phyloP scores from a whole-genome alignment of 2,113 vertebrate species.

The Sprattus sprattus region DNA sequence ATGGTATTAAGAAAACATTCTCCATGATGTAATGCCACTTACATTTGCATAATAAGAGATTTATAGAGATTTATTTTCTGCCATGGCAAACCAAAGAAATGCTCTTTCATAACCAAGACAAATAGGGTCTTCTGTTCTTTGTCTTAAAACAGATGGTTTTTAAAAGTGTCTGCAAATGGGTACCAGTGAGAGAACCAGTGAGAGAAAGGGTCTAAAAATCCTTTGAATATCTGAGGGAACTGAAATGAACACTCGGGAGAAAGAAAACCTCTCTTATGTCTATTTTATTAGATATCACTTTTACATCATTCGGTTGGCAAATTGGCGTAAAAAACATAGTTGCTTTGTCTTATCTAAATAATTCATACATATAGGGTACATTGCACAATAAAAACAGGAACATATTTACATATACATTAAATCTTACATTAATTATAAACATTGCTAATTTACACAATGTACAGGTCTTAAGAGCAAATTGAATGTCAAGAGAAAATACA shows the following conservation, averaged over 20 bases:
- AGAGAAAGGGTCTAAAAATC: neutral
- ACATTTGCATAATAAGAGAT: neutral
- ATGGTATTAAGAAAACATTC: neutral
- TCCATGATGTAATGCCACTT: neutral
- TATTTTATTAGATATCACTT: conserved; percentile 55
- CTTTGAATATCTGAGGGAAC: neutral
- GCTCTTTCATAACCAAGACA: neutral
- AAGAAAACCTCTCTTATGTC: conserved; percentile 16
- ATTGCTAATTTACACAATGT: conserved; percentile 56
- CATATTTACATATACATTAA: conserved; percentile 56
- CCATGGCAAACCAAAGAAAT: neutral
- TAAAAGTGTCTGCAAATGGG: neutral
- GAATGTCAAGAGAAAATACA: conserved; percentile 19
- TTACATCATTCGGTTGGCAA: conserved; percentile 58
- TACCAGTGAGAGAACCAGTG: neutral
- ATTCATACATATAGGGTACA: conserved; percentile 52
- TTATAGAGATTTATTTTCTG: neutral
- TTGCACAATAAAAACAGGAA: conserved; percentile 56
- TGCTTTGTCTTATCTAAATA: conserved; percentile 61
- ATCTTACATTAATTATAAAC: conserved; percentile 59
- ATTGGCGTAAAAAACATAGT: conserved; percentile 61
- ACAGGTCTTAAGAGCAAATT: conserved; percentile 47
- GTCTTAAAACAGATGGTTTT: neutral
- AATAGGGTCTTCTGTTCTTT: neutral
- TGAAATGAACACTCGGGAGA: conserved; percentile 21